These are phyloP conservation scores for Ptychadena robeensis DNA, from an alignment of 2,797 vertebrate species.

Conservation along the genomic window DNA sequence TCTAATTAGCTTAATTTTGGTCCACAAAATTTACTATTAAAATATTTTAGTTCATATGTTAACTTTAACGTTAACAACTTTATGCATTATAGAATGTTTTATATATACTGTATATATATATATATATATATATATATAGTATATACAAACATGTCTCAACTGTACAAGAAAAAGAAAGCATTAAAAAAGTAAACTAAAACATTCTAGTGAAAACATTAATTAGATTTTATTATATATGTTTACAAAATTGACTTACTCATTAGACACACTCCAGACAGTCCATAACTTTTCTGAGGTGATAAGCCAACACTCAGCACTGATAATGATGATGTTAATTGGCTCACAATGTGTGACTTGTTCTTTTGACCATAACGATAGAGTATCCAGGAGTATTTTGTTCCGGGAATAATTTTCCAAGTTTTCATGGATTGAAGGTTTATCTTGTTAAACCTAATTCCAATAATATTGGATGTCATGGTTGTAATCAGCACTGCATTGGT, in stretches of 20 bases:
- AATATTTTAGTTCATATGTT: no score
- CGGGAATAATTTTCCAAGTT: slow-evolving; percentile 66
- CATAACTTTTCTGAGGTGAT: slow-evolving; percentile 68
- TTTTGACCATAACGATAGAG: slow-evolving; percentile 64
- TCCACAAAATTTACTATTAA: no score
- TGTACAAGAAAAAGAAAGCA: no score
- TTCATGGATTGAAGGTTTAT: slow-evolving; percentile 5
- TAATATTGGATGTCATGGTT: slow-evolving; percentile 56
- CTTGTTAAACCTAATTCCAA: slow-evolving; percentile 64
- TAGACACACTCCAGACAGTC: slow-evolving; percentile 67
- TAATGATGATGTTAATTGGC: slow-evolving; percentile 66
- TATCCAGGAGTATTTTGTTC: slow-evolving; percentile 72
- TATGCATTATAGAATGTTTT: no score
- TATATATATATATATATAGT: no score
- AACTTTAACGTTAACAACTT: no score
- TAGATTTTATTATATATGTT: neutral
- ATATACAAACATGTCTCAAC: no score
- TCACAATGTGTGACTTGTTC: slow-evolving; percentile 58
- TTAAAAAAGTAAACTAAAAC: no score
- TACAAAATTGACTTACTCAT: slow-evolving; percentile 63
- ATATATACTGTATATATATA: no score
- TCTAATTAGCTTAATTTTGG: no score
- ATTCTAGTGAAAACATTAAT: no score
- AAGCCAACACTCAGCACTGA: slow-evolving; percentile 73
- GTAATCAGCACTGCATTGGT: slow-evolving; percentile 70